phyloP scores from a whole-genome alignment of 2,113 vertebrate species.

The Sylvietta virens region DNA sequence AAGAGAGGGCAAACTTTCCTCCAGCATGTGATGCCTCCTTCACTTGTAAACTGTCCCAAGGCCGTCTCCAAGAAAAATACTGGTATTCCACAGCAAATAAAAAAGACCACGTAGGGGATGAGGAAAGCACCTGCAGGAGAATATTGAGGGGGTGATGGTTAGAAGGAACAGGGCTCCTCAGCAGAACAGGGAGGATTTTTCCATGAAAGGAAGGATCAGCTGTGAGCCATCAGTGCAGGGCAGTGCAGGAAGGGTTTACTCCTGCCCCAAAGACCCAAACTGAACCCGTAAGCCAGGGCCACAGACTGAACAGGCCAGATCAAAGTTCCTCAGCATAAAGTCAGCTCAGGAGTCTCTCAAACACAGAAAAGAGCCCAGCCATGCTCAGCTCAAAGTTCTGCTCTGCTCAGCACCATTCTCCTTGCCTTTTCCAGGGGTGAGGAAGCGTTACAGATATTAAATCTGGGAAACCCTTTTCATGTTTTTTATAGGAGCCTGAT shows the following conservation, averaged over 20 bases:
- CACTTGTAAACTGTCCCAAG: slow-evolving; percentile 94
- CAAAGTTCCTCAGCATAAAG: background rate
- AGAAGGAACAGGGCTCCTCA: background rate
- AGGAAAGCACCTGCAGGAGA: slow-evolving; percentile 89
- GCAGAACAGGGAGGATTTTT: background rate
- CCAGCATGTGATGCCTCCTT: slow-evolving; percentile 99
- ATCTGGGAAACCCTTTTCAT: background rate
- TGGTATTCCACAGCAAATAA: slow-evolving; percentile 97
- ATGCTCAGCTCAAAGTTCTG: background rate
- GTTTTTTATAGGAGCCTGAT: background rate
- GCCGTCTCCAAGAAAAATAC: slow-evolving; percentile 98
- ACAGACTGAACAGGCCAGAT: rapidly evolving
- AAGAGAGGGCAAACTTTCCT: slow-evolving; percentile 96
- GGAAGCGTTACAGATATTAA: background rate
- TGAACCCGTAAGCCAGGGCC: background rate
- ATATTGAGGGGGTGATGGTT: background rate
- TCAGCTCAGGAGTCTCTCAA: background rate
- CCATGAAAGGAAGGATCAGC: background rate
- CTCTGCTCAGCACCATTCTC: background rate
- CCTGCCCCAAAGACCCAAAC: background rate
- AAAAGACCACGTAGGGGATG: slow-evolving; percentile 97
- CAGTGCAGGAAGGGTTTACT: background rate
- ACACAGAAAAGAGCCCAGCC: background rate
- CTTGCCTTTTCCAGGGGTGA: background rate
- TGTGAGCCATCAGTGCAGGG: background rate